phyloP scores from a whole-genome alignment of 2,888 invertebrate genomes.

The Parnassius glacialis region DNA sequence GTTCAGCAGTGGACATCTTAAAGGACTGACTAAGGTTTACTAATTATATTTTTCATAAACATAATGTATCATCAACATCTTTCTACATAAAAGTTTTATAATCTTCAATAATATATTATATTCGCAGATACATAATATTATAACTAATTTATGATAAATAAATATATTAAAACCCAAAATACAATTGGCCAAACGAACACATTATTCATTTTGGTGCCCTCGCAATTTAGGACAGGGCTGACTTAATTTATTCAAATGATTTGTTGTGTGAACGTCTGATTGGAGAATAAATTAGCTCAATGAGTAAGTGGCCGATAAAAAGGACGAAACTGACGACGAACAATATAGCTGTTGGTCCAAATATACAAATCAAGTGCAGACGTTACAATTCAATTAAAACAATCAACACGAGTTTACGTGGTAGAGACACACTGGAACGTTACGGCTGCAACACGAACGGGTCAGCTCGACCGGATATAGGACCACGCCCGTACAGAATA shows the following conservation, averaged over 20 bases:
- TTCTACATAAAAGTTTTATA: no score
- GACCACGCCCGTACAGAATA: no score
- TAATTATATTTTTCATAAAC: no score
- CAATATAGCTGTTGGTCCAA: background rate
- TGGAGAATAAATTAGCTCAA: conserved; percentile 44
- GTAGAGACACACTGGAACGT: no score
- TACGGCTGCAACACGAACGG: no score
- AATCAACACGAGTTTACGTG: no score
- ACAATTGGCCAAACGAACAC: background rate
- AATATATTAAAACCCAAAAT: background rate
- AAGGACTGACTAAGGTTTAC: no score
- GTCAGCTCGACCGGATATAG: no score
- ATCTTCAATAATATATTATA: background rate
- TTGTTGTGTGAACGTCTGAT: conserved; percentile 35
- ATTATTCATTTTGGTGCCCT: conserved; percentile 2
- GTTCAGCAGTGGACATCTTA: no score
- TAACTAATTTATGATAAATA: no score
- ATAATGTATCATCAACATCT: no score
- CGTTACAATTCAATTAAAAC: background rate
- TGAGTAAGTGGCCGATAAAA: conserved; percentile 30
- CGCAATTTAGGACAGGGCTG: conserved; percentile 35
- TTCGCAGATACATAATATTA: background rate
- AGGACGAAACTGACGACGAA: background rate
- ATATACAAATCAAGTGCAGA: background rate
- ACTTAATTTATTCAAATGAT: conserved; percentile 42